Percentiles rank a stretch among this genome's conserved stretches.
These are phyloP conservation scores for Sycophaga agraensis DNA, from an alignment of 1,140 invertebrate genomes.

Conservation along the genomic window DNA sequence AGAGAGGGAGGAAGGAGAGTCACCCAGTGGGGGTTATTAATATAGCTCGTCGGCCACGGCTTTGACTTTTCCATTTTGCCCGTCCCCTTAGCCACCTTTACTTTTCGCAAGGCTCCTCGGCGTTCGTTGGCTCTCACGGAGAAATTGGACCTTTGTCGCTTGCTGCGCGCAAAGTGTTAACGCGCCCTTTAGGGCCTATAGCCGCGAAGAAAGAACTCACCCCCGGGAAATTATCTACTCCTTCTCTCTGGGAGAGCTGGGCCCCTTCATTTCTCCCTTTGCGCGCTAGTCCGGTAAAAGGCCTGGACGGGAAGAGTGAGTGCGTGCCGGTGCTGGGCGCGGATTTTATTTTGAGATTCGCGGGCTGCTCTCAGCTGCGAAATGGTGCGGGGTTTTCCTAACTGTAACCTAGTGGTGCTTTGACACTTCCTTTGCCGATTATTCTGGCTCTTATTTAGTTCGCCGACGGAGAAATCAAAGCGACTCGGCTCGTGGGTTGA, in stretches of 20 bases:
- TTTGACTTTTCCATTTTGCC: constrained; percentile 33
- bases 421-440: too few relatives aligned
- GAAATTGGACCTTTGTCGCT: constrained; percentile 52
- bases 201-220: constrained; percentile 44
- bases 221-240: constrained; percentile 52
- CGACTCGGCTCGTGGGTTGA: too few relatives aligned
- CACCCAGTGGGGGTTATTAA: not conserved
- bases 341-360: constrained; percentile 19
- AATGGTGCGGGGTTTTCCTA: too few relatives aligned
- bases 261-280: not conserved
- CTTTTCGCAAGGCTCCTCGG: constrained; percentile 40
- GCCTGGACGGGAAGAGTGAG: not conserved
- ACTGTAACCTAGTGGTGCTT: too few relatives aligned
- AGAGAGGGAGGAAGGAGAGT: too few relatives aligned
- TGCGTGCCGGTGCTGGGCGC: not conserved
- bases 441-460: too few relatives aligned
- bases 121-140: constrained; percentile 16
- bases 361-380: too few relatives aligned
- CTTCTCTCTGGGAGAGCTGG: constrained; percentile 12
- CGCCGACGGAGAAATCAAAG: too few relatives aligned
- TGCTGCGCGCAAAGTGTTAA: constrained; percentile 47
- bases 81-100: constrained; percentile 43
- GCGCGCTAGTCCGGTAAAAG: not conserved
- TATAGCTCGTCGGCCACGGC: constrained; percentile 15
- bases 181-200: constrained; percentile 42